Percentiles rank a stretch among this genome's conserved stretches.
Evolutionary conservation across 2,113 vertebrate genomes (phyloP).

Genomic region (Crotalus tigris): DNA sequence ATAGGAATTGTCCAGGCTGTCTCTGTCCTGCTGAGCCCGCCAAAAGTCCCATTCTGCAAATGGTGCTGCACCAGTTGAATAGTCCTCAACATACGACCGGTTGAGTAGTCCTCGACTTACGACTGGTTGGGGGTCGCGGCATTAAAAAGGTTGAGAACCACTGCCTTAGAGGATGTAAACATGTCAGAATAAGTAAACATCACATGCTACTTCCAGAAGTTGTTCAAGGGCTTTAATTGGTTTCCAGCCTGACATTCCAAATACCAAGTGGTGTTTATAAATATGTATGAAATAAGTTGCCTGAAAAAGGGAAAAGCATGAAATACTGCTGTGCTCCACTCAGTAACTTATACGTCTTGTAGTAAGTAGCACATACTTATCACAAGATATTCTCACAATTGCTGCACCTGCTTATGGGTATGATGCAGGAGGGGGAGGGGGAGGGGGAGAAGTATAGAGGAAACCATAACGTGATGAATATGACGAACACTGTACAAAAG

Average conservation of each 20-base stretch:
- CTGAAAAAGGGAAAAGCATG: constrained; percentile 5
- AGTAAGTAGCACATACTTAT: neutral
- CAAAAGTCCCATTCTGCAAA: too few species aligned
- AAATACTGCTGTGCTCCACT: neutral
- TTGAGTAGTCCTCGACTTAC: too few species aligned
- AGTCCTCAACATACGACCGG: too few species aligned
- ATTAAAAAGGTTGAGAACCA: too few species aligned
- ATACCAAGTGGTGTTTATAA: neutral
- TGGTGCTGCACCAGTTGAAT: too few species aligned
- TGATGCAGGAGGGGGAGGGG: neutral
- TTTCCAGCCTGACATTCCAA: neutral
- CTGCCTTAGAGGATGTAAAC: neutral
- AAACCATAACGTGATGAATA: neutral
- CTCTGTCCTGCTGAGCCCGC: too few species aligned
- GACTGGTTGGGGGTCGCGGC: too few species aligned
- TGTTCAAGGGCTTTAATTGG: neutral
- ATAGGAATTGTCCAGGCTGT: too few species aligned
- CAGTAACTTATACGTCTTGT: too few species aligned
- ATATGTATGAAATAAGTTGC: neutral
- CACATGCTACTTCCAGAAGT: neutral
- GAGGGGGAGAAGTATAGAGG: neutral
- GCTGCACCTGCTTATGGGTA: neutral
- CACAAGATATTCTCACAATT: neutral
- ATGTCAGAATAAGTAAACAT: constrained; percentile 5
- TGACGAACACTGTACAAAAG: neutral